Evolutionary conservation across 2,888 invertebrate genomes (phyloP).

Genomic region (Limenitis camilla): DNA sequence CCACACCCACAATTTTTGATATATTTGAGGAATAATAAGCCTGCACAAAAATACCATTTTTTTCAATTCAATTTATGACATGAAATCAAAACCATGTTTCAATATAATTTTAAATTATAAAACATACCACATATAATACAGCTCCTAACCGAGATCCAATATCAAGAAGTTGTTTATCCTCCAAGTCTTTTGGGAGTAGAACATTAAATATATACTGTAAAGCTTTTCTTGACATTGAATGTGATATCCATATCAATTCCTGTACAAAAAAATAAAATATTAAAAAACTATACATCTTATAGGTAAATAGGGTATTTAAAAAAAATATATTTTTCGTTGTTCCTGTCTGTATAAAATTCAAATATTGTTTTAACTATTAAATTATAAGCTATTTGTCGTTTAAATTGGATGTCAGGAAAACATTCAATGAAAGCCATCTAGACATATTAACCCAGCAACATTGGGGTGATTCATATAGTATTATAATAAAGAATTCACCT

Average conservation of each 20-base stretch:
- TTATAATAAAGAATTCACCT: conserved; percentile 31
- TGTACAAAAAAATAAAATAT: conserved; percentile 31
- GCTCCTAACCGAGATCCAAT: conserved; percentile 82
- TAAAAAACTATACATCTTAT: neutral
- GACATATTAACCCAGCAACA: no score
- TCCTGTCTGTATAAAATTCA: no score
- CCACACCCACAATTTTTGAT: conserved; percentile 77
- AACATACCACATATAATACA: conserved; percentile 79
- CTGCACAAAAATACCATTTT: conserved; percentile 51
- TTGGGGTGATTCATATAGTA: no score
- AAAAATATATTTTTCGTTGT: no score
- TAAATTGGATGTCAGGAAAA: no score
- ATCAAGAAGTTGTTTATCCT: conserved; percentile 76
- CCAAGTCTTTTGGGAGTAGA: conserved; percentile 74
- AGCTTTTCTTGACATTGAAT: conserved; percentile 77
- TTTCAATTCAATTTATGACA: neutral
- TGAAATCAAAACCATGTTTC: neutral
- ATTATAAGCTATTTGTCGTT: no score
- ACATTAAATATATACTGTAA: conserved; percentile 77
- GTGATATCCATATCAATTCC: conserved; percentile 76
- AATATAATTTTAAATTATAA: conserved; percentile 3
- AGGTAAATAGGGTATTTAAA: no score
- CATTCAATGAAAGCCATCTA: no score
- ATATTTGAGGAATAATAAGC: conserved; percentile 76
- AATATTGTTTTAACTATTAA: no score